phyloP scores from a whole-genome alignment of 2,888 invertebrate species.

The Cryptocheilus praepositus region DNA sequence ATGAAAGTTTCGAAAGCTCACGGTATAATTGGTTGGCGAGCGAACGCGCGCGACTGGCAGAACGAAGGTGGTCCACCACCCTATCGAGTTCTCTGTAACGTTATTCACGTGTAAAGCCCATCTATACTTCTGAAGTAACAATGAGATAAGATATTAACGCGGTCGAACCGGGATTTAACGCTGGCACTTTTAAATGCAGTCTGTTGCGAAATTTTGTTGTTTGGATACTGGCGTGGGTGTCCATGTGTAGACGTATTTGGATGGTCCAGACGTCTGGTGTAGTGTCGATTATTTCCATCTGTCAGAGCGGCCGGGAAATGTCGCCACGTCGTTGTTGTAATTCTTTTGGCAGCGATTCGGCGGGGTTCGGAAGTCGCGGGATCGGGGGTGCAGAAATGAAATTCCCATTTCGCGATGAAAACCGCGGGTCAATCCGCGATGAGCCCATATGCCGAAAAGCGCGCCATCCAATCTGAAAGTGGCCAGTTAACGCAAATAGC shows the following conservation, averaged over 20 bases:
- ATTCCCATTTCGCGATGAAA: constrained; percentile 62
- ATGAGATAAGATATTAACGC: no score
- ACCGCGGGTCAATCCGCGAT: constrained; percentile 58
- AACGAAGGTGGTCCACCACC: constrained; percentile 42
- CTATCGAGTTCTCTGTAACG: neutral
- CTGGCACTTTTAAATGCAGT: no score
- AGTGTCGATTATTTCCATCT: no score
- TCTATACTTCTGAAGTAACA: neutral
- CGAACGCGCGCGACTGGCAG: constrained; percentile 33
- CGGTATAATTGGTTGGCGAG: constrained; percentile 50
- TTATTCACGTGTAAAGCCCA: neutral
- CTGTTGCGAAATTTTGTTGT: no score
- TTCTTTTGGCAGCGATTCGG: no score
- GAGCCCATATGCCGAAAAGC: constrained; percentile 63
- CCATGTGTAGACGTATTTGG: no score
- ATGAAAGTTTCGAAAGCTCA: constrained; percentile 63
- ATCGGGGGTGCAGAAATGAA: constrained; percentile 42
- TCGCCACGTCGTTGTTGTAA: no score
- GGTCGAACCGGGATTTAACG: no score
- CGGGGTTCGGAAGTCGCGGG: neutral
- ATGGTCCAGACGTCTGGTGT: no score
- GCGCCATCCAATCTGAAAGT: constrained; percentile 62
- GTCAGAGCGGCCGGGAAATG: no score
- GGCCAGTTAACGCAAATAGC: constrained; percentile 56
- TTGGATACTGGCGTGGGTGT: no score